Conservation (phyloP, 2,113 vertebrate species). For the Microcebus lehilahytsara region DNA sequence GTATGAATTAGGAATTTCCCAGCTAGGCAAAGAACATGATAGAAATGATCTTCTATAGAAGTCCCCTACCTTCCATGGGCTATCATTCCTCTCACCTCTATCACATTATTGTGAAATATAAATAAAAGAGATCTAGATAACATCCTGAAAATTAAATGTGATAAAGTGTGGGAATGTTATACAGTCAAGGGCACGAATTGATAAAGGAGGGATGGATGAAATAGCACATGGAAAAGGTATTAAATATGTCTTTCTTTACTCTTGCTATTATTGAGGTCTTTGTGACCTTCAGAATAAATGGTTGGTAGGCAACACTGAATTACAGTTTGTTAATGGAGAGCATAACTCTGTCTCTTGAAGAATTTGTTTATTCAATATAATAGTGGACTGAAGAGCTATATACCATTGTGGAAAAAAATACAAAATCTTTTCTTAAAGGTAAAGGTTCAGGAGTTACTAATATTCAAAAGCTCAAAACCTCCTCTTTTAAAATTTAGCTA, state of each 20-base stretch:
- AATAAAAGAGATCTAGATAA: neutral
- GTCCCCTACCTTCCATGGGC: neutral
- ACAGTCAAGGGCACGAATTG: neutral
- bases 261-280: neutral
- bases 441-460: neutral
- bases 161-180: neutral
- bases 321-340: neutral
- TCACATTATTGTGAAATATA: neutral
- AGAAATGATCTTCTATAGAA: neutral
- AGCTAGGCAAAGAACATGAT: neutral
- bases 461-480: neutral
- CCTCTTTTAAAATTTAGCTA: neutral
- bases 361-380: neutral
- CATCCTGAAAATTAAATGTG: neutral
- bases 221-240: neutral
- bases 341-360: neutral
- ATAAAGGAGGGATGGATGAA: neutral
- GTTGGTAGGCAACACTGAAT: neutral
- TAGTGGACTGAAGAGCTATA: rapidly evolving
- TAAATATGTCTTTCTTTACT: neutral
- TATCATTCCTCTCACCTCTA: neutral
- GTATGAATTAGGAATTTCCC: neutral
- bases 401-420: neutral
- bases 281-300: neutral
- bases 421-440: neutral